Evolutionary conservation across 2,888 invertebrate species (phyloP).

Genomic region (Barypeithes pellucidus): DNA sequence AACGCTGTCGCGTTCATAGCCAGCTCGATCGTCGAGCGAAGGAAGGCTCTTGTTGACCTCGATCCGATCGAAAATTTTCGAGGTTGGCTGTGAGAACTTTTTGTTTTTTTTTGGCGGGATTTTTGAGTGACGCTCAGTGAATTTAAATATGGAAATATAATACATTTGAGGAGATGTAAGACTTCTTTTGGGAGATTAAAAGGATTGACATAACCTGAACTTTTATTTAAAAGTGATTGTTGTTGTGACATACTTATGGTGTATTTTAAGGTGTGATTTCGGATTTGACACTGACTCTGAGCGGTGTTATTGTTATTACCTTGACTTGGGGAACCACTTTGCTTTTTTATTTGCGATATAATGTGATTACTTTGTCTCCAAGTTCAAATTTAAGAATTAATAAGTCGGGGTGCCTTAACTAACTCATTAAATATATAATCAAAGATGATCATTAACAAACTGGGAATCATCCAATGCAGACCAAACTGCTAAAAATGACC

Average conservation of each 20-base stretch:
- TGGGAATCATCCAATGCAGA: background rate
- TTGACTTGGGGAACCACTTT: conserved; percentile 34
- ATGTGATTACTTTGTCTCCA: too few species aligned
- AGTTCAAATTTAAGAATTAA: too few species aligned
- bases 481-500: background rate
- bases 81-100: conserved; percentile 3
- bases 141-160: background rate
- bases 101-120: conserved; percentile 1
- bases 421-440: background rate
- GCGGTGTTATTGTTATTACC: conserved; percentile 43
- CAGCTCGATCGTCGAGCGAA: background rate
- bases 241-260: conserved; percentile 40
- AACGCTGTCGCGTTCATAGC: conserved; percentile 21
- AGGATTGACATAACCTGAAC: conserved; percentile 9
- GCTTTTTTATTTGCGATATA: conserved; percentile 24
- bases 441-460: background rate
- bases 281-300: conserved; percentile 38
- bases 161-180: background rate
- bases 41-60: conserved; percentile 18
- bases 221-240: conserved; percentile 37
- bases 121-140: conserved; percentile 3
- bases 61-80: conserved; percentile 14
- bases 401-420: too few species aligned
- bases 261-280: conserved; percentile 38
- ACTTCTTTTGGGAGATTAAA: background rate